Base-by-base conservation (phyloP, 2,888 invertebrate genomes). In the Morpho deidamia region DNA sequence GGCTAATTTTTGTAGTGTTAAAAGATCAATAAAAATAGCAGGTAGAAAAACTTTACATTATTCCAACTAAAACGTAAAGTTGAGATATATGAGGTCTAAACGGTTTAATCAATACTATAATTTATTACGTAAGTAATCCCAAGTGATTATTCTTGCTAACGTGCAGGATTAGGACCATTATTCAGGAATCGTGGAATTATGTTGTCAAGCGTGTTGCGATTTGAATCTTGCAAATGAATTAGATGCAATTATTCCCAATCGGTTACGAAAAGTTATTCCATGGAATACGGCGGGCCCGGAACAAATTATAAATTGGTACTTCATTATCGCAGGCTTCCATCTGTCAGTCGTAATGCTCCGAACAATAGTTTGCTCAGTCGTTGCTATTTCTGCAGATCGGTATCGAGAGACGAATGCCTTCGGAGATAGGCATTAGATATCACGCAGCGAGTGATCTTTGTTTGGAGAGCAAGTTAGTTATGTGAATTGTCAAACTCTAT, bases 341-440 rank as follows among this genome's bases (percentile, higher is more conserved):
- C 60, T 60, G 68, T 64, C 69, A 69, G 71, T 70, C 63, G 65
- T 60, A 60, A 66, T 64, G 58, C 59, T 44, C 58, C 66, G 70
- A 76, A 80, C 75, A 78, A 79, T 73, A 65, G 71, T 67, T 66
- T 43, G 59, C 46, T 53, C 37, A 50, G 56, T 53, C 48, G 48
- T 37, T 50, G 53, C 57, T 56, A 61, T 63, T 57, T 57, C 60
- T 60, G 49, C 55, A 56, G 65, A 67, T 65, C 51, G 40, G 45
- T 67, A 64, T 65, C 63, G 51, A 55, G 35, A 61, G 64, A 66
- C 61, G 60, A 61, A 64, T 64, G 63, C 60, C 56, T 60, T 59
- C 47, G 47, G 46, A 62, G 62, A 65, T 68, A 60, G 60, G 53
- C 55, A 57, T 64, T 60, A 52, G 63, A 65, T 65, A 65, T 53